These are phyloP conservation scores for Uromys caudimaculatus DNA, from an alignment of 2,797 vertebrate species.

Conservation along the genomic window DNA sequence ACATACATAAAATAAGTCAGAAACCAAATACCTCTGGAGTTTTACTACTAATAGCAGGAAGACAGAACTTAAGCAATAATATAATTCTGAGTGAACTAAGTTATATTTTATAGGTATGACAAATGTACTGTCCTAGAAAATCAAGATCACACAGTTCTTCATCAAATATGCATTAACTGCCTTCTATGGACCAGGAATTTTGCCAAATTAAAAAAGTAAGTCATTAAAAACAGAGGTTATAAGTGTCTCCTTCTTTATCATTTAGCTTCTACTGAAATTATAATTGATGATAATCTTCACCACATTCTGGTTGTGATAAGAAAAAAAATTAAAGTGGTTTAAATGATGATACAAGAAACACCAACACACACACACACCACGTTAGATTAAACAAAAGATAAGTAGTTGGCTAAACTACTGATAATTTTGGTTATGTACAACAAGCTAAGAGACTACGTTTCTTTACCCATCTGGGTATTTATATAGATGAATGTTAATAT, in stretches of 20 bases:
- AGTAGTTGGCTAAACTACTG: not conserved
- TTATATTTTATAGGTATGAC: not conserved
- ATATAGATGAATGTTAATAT: not conserved
- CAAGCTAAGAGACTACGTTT: not conserved
- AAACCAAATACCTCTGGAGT: not conserved
- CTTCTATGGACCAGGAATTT: not conserved
- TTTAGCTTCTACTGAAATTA: not conserved
- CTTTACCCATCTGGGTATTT: not conserved
- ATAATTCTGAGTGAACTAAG: not conserved
- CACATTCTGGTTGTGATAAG: conserved; percentile 18
- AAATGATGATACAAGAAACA: not conserved
- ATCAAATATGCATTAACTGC: not conserved
- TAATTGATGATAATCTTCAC: not conserved
- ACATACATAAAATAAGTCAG: not conserved
- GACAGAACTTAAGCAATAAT: not conserved
- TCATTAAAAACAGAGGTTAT: not conserved
- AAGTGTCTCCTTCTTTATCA: not conserved
- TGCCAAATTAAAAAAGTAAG: not conserved
- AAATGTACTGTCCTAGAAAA: conserved; percentile 12
- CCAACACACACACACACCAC: not conserved
- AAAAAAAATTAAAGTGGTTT: conserved; percentile 12
- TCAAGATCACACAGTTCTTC: not conserved
- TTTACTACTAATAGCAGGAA: not conserved
- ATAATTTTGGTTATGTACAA: not conserved
- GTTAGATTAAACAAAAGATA: conserved; percentile 34